Base-by-base conservation (phyloP, 2,888 invertebrate species). In the Cyrtodaria siliqua region DNA sequence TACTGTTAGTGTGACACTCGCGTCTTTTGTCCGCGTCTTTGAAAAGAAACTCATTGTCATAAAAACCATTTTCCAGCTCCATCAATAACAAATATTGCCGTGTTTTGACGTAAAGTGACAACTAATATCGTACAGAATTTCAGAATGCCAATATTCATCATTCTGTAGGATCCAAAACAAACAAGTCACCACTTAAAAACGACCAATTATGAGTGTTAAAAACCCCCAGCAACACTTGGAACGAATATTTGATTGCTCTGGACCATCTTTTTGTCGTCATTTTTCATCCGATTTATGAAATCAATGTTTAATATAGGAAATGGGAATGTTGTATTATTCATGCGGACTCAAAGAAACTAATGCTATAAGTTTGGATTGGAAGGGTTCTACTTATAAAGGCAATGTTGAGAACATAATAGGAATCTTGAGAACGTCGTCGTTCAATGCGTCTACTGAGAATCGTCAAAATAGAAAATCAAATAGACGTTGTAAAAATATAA, bases 221-320 rank as follows among this genome's bases (percentile, higher is more conserved):
- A 80, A 80, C 77, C 72, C 44, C 70, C 68, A 72, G 75, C 76
- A 70, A 64, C 80, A 73, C 76, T 73, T 77, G 73, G 68, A 66
- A 62, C 42, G 75, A 73, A 77, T 80, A 77, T 77, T 80, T 80
- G 80, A 80, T 80, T 80, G 80, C 64, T 57, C 62, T 40, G 40
- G 49, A 63, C 64, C 69, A 66, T 79, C 69, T 69, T 70, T 64
- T 73, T 59, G 69, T 62, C 62, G 70, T 74, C 74, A 53, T 70
- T 79, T 77, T 77, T 80, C 73, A 77, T 80, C 76, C 76, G 76
- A 80, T 80, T 80, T 80, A 80, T 77, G 80, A 80, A 80, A 77
- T 80, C 76, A 73, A 80, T 80, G 80, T 80, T 80, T 77, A 70
- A 80, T 80, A 77, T 62, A 72, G 72, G 79, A 78, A 78, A 78